Percentiles rank a stretch among this genome's conserved stretches.
These are phyloP conservation scores for Auanema sp. DNA, from an alignment of 2,888 invertebrate genomes.

Conservation along the genomic window DNA sequence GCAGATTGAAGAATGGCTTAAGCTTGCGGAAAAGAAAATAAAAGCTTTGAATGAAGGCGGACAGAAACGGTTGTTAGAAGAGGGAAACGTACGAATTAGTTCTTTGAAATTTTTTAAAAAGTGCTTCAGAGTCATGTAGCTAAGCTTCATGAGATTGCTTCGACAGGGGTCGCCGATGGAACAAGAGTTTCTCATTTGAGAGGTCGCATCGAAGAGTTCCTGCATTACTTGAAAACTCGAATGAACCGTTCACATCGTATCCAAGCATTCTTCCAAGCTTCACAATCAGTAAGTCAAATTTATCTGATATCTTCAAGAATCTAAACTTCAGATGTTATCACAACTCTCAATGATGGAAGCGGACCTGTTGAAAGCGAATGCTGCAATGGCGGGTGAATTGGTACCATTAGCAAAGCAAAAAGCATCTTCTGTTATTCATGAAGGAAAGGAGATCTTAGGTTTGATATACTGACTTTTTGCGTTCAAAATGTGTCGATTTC, in stretches of 20 bases:
- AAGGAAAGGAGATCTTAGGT: constrained; percentile 52
- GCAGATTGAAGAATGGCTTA: constrained; percentile 42
- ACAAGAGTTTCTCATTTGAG: constrained; percentile 36
- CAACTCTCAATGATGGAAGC: constrained; percentile 56
- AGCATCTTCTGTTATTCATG: constrained; percentile 44
- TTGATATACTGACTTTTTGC: neutral
- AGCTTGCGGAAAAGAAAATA: constrained; percentile 36
- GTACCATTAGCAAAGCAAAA: constrained; percentile 59
- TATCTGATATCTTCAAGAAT: neutral
- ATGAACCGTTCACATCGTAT: constrained; percentile 39
- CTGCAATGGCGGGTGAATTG: constrained; percentile 59
- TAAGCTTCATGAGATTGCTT: constrained; percentile 12
- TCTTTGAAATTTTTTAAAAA: neutral
- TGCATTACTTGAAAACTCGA: constrained; percentile 44
- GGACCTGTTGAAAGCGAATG: constrained; percentile 56
- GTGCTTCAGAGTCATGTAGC: constrained; percentile 15
- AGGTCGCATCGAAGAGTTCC: constrained; percentile 44
- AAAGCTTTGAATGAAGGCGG: constrained; percentile 44
- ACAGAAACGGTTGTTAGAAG: constrained; percentile 31
- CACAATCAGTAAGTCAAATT: constrained; percentile 41
- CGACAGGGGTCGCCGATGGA: constrained; percentile 22
- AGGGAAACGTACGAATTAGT: constrained; percentile 36
- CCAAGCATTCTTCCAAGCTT: constrained; percentile 44
- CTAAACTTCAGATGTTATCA: constrained; percentile 37
- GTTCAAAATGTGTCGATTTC: constrained; percentile 7